phyloP scores from a whole-genome alignment of 2,113 vertebrate species.

The Albula glossodonta region DNA sequence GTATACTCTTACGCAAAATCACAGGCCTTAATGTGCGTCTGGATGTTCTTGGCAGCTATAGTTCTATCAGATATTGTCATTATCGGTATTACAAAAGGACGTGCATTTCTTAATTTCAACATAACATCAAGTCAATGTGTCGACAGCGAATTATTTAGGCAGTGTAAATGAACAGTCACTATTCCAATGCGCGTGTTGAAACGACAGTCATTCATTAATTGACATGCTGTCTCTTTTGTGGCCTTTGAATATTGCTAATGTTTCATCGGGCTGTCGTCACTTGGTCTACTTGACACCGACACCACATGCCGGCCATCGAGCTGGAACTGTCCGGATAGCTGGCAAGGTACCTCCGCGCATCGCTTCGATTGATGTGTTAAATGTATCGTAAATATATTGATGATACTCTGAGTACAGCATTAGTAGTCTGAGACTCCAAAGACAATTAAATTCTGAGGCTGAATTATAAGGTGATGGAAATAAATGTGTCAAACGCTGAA shows the following conservation, averaged over 20 bases:
- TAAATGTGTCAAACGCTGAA: too few relatives aligned
- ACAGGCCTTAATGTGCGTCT: not conserved
- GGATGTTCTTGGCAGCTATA: not conserved
- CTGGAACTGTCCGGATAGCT: not conserved
- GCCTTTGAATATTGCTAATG: not conserved
- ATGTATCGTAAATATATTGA: not conserved
- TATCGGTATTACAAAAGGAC: not conserved
- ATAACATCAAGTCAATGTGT: not conserved
- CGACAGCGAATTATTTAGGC: not conserved
- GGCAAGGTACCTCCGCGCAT: not conserved
- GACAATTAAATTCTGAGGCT: not conserved
- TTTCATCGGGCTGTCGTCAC: not conserved
- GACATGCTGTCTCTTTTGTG: not conserved
- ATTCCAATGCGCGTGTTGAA: slow-evolving; percentile 3
- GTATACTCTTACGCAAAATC: not conserved
- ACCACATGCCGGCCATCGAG: slow-evolving; percentile 1
- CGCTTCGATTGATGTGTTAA: not conserved
- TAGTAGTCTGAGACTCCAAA: not conserved
- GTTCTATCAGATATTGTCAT: not conserved
- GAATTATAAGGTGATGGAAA: too few relatives aligned
- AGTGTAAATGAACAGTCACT: not conserved
- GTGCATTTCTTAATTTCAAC: not conserved
- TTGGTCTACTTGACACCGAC: not conserved
- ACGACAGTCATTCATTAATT: not conserved
- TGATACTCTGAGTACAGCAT: not conserved